Percentiles rank a stretch among this genome's conserved stretches.
Evolutionary conservation across 2,113 vertebrate genomes (phyloP).

Genomic region (Otocyon megalotis): DNA sequence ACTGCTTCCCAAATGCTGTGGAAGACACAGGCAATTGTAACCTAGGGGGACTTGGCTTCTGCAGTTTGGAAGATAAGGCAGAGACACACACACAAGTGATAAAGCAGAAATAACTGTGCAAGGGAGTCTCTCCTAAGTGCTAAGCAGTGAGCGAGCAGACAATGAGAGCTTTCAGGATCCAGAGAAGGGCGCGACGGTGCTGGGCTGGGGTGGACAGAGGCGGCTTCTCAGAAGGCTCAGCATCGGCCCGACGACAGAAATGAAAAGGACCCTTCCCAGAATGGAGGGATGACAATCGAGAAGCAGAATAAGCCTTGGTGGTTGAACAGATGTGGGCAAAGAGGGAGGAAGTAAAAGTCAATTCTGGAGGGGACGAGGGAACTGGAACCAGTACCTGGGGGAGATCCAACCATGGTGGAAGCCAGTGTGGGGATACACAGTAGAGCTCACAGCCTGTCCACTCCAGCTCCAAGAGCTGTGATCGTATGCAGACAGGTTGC

Average conservation of each 20-base stretch:
- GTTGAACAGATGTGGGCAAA: accelerated
- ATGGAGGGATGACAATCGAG: not conserved
- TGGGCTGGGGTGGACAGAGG: not conserved
- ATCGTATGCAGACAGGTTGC: no score
- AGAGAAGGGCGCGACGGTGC: not conserved
- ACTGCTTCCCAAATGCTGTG: not conserved
- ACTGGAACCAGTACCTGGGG: not conserved
- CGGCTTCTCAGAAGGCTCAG: conserved; percentile 32
- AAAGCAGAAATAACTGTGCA: not conserved
- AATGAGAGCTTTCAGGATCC: conserved; percentile 55
- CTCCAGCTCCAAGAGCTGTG: not conserved
- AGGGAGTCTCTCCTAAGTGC: not conserved
- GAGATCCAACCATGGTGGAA: not conserved
- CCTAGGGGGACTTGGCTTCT: not conserved
- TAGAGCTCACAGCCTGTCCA: not conserved
- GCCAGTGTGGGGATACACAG: accelerated
- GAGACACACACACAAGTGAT: not conserved
- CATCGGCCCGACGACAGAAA: not conserved
- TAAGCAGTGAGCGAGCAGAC: not conserved
- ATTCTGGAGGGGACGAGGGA: not conserved
- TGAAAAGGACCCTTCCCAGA: not conserved
- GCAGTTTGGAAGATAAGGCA: conserved; percentile 29
- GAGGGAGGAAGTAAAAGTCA: not conserved
- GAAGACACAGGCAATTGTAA: not conserved
- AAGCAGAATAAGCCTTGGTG: not conserved